Evolutionary conservation across 2,797 vertebrate species (phyloP).

Genomic region (Brachyalestes nurse): DNA sequence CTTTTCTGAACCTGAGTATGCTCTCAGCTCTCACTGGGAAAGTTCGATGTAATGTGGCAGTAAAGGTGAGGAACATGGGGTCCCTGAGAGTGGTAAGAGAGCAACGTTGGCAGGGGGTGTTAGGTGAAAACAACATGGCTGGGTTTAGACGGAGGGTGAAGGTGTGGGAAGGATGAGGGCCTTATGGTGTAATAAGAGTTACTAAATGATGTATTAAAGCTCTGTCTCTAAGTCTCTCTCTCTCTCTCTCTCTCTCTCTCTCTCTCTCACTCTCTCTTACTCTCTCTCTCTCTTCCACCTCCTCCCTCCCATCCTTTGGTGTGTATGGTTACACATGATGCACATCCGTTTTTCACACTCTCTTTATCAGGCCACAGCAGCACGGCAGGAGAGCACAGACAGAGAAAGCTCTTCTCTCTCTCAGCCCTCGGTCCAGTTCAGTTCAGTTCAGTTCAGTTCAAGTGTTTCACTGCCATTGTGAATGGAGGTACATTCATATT

Average conservation of each 20-base stretch:
- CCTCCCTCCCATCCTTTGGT: not conserved
- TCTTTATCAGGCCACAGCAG: not conserved
- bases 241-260: conserved; percentile 12
- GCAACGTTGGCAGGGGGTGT: not conserved
- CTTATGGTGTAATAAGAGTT: too few species aligned
- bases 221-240: not conserved
- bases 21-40: not conserved
- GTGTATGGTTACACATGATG: too few species aligned
- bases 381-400: too few species aligned
- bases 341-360: not conserved
- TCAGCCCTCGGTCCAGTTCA: too few species aligned
- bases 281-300: not conserved
- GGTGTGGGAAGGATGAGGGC: too few species aligned
- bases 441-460: too few species aligned
- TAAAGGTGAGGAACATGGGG: not conserved
- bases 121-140: not conserved
- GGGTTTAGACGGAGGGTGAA: not conserved
- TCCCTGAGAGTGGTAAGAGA: not conserved
- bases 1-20: not conserved
- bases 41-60: not conserved
- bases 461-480: too few species aligned
- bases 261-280: not conserved
- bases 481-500: too few species aligned
- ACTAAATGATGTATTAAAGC: too few species aligned
- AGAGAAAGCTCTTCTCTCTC: not conserved